Percentiles rank a stretch among this genome's conserved stretches.
Conservation (phyloP, 2,797 vertebrate genomes). For the Cyclopterus lumpus region DNA sequence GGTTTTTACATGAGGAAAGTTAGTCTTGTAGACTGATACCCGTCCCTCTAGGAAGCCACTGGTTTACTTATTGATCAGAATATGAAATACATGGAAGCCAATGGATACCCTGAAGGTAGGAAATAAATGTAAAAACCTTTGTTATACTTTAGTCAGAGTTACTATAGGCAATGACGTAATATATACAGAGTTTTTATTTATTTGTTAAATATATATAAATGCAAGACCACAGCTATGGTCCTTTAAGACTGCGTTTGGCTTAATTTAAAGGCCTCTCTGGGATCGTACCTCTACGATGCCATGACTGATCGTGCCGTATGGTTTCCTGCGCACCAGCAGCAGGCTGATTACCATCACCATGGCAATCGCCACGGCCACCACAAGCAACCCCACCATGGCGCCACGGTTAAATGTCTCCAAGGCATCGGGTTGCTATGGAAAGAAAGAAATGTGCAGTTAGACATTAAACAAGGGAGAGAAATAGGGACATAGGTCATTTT, state of each 20-base stretch:
- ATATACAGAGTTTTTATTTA: not conserved
- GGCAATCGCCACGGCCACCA: slow-evolving; percentile 91
- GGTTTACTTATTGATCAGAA: not conserved
- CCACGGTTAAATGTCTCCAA: slow-evolving; percentile 92
- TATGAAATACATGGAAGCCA: not conserved
- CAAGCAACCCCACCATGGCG: slow-evolving; percentile 91
- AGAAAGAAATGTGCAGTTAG: slow-evolving; percentile 9
- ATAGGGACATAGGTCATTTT: not conserved
- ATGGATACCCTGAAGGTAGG: not conserved
- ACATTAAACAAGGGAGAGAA: not conserved
- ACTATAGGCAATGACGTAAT: not conserved
- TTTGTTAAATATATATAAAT: not conserved
- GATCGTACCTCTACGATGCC: slow-evolving; percentile 92
- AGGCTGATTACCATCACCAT: slow-evolving; percentile 93
- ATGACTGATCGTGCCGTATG: slow-evolving; percentile 93
- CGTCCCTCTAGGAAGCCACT: not conserved
- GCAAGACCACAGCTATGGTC: not conserved
- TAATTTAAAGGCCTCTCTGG: slow-evolving; percentile 6
- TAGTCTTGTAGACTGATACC: not conserved
- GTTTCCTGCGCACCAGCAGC: slow-evolving; percentile 91
- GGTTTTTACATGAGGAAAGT: not conserved
- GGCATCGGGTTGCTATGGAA: slow-evolving; percentile 87
- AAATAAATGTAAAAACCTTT: not conserved
- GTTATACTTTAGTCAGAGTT: not conserved
- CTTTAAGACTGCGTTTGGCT: not conserved